Base-by-base conservation (phyloP, 2,797 vertebrate genomes). In the Melanotaenia nigrans region DNA sequence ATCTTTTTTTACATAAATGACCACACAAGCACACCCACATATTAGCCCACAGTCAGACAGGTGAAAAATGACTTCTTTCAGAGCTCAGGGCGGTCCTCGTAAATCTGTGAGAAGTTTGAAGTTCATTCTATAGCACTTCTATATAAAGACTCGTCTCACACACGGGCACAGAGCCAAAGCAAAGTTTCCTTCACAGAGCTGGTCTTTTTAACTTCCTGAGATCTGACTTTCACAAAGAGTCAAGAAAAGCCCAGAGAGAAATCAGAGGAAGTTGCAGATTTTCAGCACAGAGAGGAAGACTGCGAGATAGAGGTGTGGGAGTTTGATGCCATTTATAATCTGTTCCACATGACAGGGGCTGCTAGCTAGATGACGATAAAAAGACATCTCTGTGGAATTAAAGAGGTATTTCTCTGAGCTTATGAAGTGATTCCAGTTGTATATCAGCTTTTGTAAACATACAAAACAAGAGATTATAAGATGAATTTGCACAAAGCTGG, bases 1-100 rank as follows among this genome's bases (percentile, higher is more conserved):
- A 40, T 63, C 13, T 49, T 22, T 6, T 53, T 62, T 47, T 6
- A 68, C 71, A 68, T 36, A 79, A 66, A 77, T 62, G 40, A 61
- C 16, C 58, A 28, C 16, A 42, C 40, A 53, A 53, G 20, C 71
- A 78, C 61, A 38, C 75, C 55, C 49, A 36, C 35, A 49, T 22
- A 56, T 62, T 54, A 36, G 5, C 51, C 11, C 0, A 38, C 38
- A 61, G 51, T 38, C 51, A 45, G 45, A 64, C 68, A 71, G 66
- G 63, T 89, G 80, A 91, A 90, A 90, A 92, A 90, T 86, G 83
- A 62, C 60, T 78, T 72, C 81, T 87, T 90, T 91, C 83, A 9
- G 62, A 82, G 69, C 69, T 66, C 63, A 60, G 68, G 78, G 78
- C 83, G 77, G 77, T 71, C 72, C 65, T 81, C 61, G 35, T 91